Evolutionary conservation across 2,797 vertebrate genomes (phyloP).

Genomic region (Neoniphon sammara): DNA sequence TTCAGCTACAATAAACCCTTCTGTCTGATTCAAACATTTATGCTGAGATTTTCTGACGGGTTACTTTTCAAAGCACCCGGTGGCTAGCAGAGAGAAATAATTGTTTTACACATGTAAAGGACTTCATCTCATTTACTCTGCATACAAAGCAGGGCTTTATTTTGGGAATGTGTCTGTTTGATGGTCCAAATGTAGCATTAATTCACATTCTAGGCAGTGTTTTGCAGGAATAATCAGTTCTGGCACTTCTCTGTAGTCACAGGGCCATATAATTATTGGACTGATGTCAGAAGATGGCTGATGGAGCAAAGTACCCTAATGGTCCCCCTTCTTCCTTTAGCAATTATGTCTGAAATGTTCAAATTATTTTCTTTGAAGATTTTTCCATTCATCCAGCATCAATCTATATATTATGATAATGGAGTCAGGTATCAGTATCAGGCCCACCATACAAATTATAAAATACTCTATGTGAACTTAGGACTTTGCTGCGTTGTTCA

Average conservation of each 20-base stretch:
- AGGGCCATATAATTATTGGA: background rate
- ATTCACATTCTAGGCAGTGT: background rate
- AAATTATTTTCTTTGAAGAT: background rate
- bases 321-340: background rate
- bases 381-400: background rate
- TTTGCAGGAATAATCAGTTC: background rate
- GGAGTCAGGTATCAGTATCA: background rate
- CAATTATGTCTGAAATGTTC: background rate
- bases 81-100: background rate
- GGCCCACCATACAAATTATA: background rate
- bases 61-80: constrained; percentile 2
- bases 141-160: background rate
- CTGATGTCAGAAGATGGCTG: background rate
- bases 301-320: background rate
- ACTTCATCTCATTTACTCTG: background rate
- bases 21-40: constrained; percentile 1
- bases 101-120: background rate
- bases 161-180: background rate
- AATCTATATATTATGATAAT: background rate
- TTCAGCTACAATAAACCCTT: constrained; percentile 16
- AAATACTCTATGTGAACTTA: background rate
- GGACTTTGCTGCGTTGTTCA: background rate
- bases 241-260: background rate
- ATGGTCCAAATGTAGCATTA: background rate
- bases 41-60: background rate